Base-by-base conservation (phyloP, 2,888 invertebrate species). In the Caenorhabditis sp. region DNA sequence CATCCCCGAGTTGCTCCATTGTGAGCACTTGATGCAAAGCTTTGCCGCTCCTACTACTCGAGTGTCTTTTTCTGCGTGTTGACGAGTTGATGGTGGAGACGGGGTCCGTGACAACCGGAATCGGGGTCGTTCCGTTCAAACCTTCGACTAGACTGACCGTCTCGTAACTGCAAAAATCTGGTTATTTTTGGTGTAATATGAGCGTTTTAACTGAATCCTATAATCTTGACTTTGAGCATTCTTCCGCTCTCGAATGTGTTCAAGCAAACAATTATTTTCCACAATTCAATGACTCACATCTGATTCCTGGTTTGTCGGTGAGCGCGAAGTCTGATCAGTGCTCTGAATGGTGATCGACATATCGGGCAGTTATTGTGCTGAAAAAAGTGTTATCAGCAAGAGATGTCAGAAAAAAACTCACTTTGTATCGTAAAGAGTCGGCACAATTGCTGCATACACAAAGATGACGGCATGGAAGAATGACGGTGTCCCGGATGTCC, bases 381-480 rank as follows among this genome's bases (percentile, higher is more conserved):
- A 53, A 86, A 66, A 15, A 30, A 26, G 1, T 0, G 1, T 15
- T 32, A 39, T 30, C 2, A 15, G 15, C 46, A 9, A 9, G 13
- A 20, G 26, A 17, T 26, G n/a, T 46, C 26, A 17, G 26, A 37
- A 15, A n/a, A 15, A 15, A 20, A 37, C 65, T 39, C 20, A 88
- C 87, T 56, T 95, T 95, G 89, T 96, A 97, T 80, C 98, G 92
- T 74, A 99, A 92, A 0, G 96, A 96, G 91, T 98, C 97, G 0
- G 98, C 98, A 91, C 98, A 99, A 0, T 94, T 94, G 91, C 96
- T 95, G 90, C 98, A 99, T 78, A 99, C 91, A 89, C 98, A 99
- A 62, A 99, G 92, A 91, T 99, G 99, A 30, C 95, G 92, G 89
- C 99, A 99, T 0, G 99, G 98, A 86, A 99, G 92, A 87, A 99